Percentiles rank a stretch among this genome's conserved stretches.
Evolutionary conservation across 1,140 invertebrate species (phyloP).

Genomic region (Panulirus ornatus): DNA sequence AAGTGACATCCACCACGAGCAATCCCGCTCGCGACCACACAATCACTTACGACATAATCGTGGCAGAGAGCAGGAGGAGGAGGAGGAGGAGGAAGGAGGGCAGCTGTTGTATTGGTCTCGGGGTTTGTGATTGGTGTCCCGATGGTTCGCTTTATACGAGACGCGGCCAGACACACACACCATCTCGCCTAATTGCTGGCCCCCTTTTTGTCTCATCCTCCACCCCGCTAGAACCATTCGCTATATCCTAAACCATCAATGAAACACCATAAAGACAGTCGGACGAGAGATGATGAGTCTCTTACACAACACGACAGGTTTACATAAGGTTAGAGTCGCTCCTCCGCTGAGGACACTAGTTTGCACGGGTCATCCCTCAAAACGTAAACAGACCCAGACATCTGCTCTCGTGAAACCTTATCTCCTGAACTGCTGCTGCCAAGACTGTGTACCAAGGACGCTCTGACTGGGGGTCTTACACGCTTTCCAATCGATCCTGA

Average conservation of each 20-base stretch:
- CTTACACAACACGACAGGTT: too few species aligned
- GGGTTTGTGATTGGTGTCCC: constrained; percentile 21
- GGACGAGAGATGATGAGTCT: too few species aligned
- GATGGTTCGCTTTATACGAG: not conserved
- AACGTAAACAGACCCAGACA: constrained; percentile 31
- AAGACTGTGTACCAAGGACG: too few species aligned
- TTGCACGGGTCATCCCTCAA: constrained; percentile 11
- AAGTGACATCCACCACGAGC: too few species aligned
- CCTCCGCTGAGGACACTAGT: too few species aligned
- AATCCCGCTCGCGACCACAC: not conserved
- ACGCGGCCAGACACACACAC: too few species aligned
- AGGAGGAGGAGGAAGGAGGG: not conserved
- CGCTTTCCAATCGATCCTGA: too few species aligned
- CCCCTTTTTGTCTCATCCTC: not conserved
- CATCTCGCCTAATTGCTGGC: constrained; percentile 25
- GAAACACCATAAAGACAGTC: too few species aligned
- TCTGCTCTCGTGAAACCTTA: constrained; percentile 15
- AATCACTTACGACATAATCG: constrained; percentile 32
- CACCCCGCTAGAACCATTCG: not conserved
- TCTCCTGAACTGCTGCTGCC: not conserved
- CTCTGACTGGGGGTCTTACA: too few species aligned
- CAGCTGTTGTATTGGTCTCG: constrained; percentile 16
- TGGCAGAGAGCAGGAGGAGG: not conserved
- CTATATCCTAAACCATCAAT: too few species aligned
- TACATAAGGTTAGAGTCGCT: too few species aligned